Conservation (phyloP, 2,888 invertebrate genomes). For the Caenorhabditis sp. region DNA sequence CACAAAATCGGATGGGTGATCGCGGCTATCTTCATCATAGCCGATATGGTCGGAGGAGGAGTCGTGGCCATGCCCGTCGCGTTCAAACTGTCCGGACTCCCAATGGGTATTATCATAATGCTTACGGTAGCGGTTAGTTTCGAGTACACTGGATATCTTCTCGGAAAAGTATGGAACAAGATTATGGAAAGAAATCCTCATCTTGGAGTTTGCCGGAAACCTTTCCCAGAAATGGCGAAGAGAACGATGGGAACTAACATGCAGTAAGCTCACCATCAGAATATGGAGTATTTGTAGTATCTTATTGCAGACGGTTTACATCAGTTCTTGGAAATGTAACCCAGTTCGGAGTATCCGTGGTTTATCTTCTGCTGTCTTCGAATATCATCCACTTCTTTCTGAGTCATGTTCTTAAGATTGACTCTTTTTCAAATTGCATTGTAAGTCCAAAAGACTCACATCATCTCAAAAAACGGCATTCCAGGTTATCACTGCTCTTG, state of each 20-base stretch:
- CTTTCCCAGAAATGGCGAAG: conserved; percentile 83
- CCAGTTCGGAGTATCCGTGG: conserved; percentile 81
- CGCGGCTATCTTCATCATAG: conserved; percentile 79
- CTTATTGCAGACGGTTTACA: conserved; percentile 72
- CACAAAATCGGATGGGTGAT: conserved; percentile 78
- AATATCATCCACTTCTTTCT: conserved; percentile 80
- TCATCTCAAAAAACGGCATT: background rate
- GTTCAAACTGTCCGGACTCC: conserved; percentile 77
- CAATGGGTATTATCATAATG: conserved; percentile 75
- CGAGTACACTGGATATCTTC: conserved; percentile 81
- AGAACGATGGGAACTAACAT: conserved; percentile 76
- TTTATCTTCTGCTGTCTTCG: conserved; percentile 81
- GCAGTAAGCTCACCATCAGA: conserved; percentile 58
- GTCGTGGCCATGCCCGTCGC: conserved; percentile 83
- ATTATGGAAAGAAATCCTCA: conserved; percentile 77
- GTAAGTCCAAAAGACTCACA: background rate
- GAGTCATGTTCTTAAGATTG: conserved; percentile 54
- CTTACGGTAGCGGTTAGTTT: conserved; percentile 76
- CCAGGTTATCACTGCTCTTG: conserved; percentile 59
- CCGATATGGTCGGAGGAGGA: conserved; percentile 83
- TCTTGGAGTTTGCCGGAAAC: conserved; percentile 79
- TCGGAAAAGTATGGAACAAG: conserved; percentile 81
- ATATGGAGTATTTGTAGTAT: background rate
- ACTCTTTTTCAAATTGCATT: conserved; percentile 52
- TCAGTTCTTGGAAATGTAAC: conserved; percentile 76